Conservation (phyloP, 2,888 invertebrate species). For the Argyra leucocephala region DNA sequence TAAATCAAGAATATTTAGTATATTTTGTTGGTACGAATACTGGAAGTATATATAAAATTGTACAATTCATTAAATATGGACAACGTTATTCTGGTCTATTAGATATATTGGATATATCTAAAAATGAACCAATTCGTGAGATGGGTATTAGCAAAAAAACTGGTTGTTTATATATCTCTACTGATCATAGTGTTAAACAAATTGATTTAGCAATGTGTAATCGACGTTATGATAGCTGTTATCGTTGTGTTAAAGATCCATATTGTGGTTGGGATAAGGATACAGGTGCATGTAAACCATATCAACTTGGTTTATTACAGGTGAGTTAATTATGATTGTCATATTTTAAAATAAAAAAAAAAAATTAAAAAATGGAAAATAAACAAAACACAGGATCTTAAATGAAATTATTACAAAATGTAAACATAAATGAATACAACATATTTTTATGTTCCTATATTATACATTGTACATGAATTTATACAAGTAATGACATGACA, state of each 20-base stretch:
- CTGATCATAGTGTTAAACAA: slow-evolving; percentile 79
- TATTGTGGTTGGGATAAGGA: slow-evolving; percentile 96
- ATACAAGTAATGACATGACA: too few relatives aligned
- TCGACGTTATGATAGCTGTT: slow-evolving; percentile 81
- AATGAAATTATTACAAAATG: too few relatives aligned
- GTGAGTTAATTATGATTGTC: slow-evolving; percentile 23
- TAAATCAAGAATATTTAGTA: slow-evolving; percentile 67
- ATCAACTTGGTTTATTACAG: slow-evolving; percentile 63
- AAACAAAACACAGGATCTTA: too few relatives aligned
- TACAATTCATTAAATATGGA: slow-evolving; percentile 76
- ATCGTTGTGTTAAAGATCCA: slow-evolving; percentile 87
- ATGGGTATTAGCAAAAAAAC: slow-evolving; percentile 83
- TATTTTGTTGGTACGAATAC: slow-evolving; percentile 81
- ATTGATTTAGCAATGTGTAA: slow-evolving; percentile 84
- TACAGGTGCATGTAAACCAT: slow-evolving; percentile 74
- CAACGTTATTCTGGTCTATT: slow-evolving; percentile 76
- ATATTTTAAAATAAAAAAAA: too few relatives aligned
- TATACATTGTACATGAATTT: too few relatives aligned
- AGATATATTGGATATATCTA: slow-evolving; percentile 85
- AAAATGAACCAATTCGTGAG: slow-evolving; percentile 74
- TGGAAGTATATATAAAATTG: slow-evolving; percentile 86
- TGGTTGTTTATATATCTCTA: slow-evolving; percentile 81
- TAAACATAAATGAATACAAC: too few relatives aligned
- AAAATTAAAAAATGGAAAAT: too few relatives aligned
- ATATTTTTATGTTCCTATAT: too few relatives aligned